Conservation (phyloP, 1,140 invertebrate species). For the Drosophila obscura region DNA sequence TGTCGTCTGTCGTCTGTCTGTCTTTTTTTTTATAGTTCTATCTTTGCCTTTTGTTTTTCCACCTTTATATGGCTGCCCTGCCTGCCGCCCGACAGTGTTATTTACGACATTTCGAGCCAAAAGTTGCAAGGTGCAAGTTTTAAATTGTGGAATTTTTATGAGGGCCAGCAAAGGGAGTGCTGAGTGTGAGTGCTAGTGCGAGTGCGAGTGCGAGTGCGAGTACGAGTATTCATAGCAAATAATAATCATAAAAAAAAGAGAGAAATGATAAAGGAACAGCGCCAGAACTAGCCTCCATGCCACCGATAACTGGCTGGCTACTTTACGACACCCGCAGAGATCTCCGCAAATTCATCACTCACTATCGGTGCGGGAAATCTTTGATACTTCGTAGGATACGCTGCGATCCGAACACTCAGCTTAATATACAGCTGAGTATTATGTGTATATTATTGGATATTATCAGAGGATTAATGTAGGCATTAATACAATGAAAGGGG, state of each 20-base stretch:
- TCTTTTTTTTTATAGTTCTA: slow-evolving; percentile 46
- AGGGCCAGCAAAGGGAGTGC: slow-evolving; percentile 32
- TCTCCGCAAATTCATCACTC: slow-evolving; percentile 37
- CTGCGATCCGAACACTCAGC: slow-evolving; percentile 4
- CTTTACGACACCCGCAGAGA: slow-evolving; percentile 45
- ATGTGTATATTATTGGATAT: neutral
- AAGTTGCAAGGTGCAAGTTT: slow-evolving; percentile 82
- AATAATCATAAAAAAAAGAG: slow-evolving; percentile 35
- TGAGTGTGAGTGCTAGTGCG: slow-evolving; percentile 1
- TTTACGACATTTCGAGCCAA: slow-evolving; percentile 76
- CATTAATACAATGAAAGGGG: neutral
- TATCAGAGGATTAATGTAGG: neutral
- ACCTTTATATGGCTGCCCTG: slow-evolving; percentile 50
- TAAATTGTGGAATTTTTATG: slow-evolving; percentile 78
- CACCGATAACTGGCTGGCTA: slow-evolving; percentile 18
- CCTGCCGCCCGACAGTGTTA: slow-evolving; percentile 40
- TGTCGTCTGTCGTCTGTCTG: slow-evolving; percentile 21
- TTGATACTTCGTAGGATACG: slow-evolving; percentile 1
- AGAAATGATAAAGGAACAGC: neutral
- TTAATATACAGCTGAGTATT: neutral
- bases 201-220: neutral
- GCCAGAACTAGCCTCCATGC: slow-evolving; percentile 26
- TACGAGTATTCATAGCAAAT: slow-evolving; percentile 52
- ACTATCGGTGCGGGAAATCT: slow-evolving; percentile 33
- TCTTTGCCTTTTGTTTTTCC: slow-evolving; percentile 54